These are phyloP conservation scores for Eubasilissa regina DNA, from an alignment of 1,140 invertebrate species.

Conservation along the genomic window DNA sequence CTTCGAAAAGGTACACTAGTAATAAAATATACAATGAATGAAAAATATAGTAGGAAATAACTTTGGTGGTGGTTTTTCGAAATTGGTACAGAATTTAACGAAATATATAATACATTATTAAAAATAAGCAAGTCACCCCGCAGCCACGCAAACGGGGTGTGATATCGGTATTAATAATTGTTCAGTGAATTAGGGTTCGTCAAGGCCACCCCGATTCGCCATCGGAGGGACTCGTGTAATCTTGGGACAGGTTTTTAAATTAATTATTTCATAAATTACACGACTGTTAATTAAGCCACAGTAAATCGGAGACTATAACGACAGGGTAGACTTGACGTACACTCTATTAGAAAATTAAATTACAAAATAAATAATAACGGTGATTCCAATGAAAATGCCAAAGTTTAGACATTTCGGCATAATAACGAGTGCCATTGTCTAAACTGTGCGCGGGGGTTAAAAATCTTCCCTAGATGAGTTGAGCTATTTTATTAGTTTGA, in stretches of 20 bases:
- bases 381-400: background rate
- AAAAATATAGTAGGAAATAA: background rate
- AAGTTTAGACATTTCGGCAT: too few relatives aligned
- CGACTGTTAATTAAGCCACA: background rate
- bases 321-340: background rate
- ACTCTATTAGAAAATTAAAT: background rate
- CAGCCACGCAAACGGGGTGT: background rate
- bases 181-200: background rate
- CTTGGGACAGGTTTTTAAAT: slow-evolving; percentile 5
- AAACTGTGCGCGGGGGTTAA: too few relatives aligned
- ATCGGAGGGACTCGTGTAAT: slow-evolving; percentile 10
- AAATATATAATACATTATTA: background rate
- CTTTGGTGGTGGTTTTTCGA: background rate
- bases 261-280: background rate
- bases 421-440: too few relatives aligned
- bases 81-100: background rate
- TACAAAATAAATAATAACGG: background rate
- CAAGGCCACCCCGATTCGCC: slow-evolving; percentile 7
- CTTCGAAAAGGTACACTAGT: too few relatives aligned
- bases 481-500: too few relatives aligned
- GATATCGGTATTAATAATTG: slow-evolving; percentile 16
- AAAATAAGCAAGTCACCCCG: background rate
- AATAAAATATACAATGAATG: too few relatives aligned
- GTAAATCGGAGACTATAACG: background rate
- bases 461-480: too few relatives aligned